phyloP scores from a whole-genome alignment of 2,888 invertebrate genomes.

The Xestia c-nigrum region DNA sequence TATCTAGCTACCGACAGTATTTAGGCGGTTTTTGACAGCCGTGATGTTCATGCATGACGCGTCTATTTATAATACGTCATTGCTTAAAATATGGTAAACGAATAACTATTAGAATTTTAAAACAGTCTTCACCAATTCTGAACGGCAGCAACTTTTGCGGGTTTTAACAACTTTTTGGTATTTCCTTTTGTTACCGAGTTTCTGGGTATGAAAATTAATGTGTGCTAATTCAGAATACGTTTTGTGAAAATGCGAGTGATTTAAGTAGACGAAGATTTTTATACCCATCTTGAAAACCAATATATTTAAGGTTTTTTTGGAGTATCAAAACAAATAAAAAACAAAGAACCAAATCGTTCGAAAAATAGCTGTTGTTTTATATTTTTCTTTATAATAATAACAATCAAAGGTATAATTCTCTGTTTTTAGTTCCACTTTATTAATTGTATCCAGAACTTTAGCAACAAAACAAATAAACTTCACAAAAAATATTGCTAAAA shows the following conservation, averaged over 20 bases:
- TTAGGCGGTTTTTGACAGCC: too few species aligned
- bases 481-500: not conserved
- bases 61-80: too few species aligned
- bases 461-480: not conserved
- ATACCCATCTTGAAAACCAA: not conserved
- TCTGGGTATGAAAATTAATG: slow-evolving; percentile 11
- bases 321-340: not conserved
- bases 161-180: slow-evolving; percentile 29
- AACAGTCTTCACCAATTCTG: slow-evolving; percentile 34
- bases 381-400: too few species aligned
- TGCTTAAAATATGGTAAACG: slow-evolving; percentile 51
- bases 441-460: not conserved
- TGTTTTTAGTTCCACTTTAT: not conserved
- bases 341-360: too few species aligned
- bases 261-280: too few species aligned
- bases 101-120: slow-evolving; percentile 54
- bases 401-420: not conserved
- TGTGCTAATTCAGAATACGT: slow-evolving; percentile 22
- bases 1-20: too few species aligned
- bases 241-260: not conserved
- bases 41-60: too few species aligned
- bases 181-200: slow-evolving; percentile 10
- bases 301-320: not conserved
- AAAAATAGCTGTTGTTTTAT: too few species aligned
- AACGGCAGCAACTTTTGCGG: slow-evolving; percentile 26